A percentile compares a stretch with the other conserved stretches of the same genome.
Evolutionary conservation across 2,797 vertebrate genomes (phyloP).

Genomic region (Ceryle rudis): DNA sequence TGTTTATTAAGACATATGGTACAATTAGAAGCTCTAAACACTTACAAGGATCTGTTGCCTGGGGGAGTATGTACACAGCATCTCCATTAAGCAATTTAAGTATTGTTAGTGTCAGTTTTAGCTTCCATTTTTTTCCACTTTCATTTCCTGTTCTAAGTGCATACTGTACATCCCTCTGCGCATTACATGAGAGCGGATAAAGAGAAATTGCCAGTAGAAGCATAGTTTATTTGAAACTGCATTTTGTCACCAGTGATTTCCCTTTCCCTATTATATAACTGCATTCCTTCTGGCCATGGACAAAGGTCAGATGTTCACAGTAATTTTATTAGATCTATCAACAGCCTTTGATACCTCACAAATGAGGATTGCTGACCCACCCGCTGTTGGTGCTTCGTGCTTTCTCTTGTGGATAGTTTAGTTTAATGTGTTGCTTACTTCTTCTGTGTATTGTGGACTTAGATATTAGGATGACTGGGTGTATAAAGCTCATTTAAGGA

Average conservation of each 20-base stretch:
- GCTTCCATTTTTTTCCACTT: constrained; percentile 57
- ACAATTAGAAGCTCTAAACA: constrained; percentile 69
- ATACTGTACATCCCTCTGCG: constrained; percentile 31
- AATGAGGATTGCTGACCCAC: constrained; percentile 53
- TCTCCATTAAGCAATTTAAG: constrained; percentile 65
- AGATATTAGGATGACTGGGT: constrained; percentile 4
- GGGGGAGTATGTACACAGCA: constrained; percentile 49
- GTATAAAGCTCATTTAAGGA: constrained; percentile 56
- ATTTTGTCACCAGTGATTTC: constrained; percentile 57
- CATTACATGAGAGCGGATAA: constrained; percentile 33
- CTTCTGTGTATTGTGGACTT: constrained; percentile 24
- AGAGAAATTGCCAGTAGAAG: constrained; percentile 52
- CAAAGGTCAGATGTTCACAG: constrained; percentile 65
- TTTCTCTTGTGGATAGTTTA: constrained; percentile 59
- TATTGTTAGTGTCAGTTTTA: constrained; percentile 63
- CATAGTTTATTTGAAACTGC: constrained; percentile 59
- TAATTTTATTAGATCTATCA: constrained; percentile 68
- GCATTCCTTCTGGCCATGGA: constrained; percentile 65
- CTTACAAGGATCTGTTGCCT: constrained; percentile 61
- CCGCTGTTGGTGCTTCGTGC: not conserved
- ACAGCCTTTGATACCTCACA: constrained; percentile 59
- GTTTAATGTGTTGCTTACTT: constrained; percentile 61
- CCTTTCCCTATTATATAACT: constrained; percentile 41
- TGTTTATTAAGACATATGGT: constrained; percentile 61
- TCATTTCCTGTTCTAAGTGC: constrained; percentile 58